Conservation (phyloP, 2,797 vertebrate species). For the Pangasius mekongensis region DNA sequence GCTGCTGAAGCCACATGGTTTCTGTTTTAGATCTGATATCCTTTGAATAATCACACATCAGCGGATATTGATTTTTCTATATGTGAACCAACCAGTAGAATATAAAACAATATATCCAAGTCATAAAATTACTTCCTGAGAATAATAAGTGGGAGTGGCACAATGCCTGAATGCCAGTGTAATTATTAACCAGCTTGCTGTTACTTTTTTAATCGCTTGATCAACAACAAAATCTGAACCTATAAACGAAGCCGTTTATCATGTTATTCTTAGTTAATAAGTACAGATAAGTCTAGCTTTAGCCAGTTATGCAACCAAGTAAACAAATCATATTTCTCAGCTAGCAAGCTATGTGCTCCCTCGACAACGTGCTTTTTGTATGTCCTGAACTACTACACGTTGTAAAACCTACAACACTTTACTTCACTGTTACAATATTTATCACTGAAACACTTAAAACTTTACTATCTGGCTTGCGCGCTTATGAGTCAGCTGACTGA, state of each 20-base stretch:
- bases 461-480: not conserved
- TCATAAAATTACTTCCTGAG: conserved; percentile 37
- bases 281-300: not conserved
- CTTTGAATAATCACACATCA: conserved; percentile 32
- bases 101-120: not conserved
- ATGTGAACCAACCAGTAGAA: not conserved
- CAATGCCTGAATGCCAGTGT: not conserved
- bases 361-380: not conserved
- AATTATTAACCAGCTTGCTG: not conserved
- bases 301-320: conserved; percentile 9
- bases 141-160: conserved; percentile 27
- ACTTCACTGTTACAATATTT: not conserved
- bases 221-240: not conserved
- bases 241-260: too few relatives aligned
- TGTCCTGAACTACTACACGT: not conserved
- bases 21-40: conserved; percentile 11
- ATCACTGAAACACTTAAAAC: not conserved
- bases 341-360: not conserved
- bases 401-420: not conserved
- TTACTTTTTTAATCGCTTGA: not conserved
- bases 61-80: not conserved
- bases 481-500: conserved; percentile 40
- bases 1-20: conserved; percentile 91
- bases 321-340: not conserved
- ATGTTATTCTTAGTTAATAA: not conserved